Conservation (phyloP, 2,113 vertebrate genomes). For the Peucedramus taeniatus region DNA sequence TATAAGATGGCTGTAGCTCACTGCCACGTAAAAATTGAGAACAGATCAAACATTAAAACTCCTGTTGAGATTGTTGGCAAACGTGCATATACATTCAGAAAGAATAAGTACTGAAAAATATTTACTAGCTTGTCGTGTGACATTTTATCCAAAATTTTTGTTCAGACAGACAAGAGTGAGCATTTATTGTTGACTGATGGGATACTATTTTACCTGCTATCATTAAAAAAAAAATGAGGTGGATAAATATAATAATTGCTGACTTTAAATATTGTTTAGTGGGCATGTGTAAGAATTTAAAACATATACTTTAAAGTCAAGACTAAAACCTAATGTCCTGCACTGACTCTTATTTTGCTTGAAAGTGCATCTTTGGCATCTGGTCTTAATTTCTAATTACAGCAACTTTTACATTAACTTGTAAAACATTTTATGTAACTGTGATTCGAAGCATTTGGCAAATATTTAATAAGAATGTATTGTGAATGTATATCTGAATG, state of each 20-base stretch:
- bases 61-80: not conserved
- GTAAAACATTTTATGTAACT: not conserved
- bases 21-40: not conserved
- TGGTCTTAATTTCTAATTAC: not conserved
- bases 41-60: not conserved
- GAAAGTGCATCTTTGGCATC: not conserved
- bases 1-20: not conserved
- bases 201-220: not conserved
- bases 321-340: not conserved
- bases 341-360: not conserved
- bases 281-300: not conserved
- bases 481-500: not conserved
- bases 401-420: not conserved
- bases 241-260: not conserved
- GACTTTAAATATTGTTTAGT: not conserved
- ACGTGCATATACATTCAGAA: rapidly evolving
- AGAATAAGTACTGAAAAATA: not conserved
- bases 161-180: not conserved
- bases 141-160: not conserved
- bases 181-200: not conserved
- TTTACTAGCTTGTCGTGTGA: not conserved
- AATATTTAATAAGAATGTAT: not conserved
- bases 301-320: not conserved
- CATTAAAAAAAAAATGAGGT: not conserved
- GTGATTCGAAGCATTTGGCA: not conserved